These are phyloP conservation scores for Crenuchus spilurus DNA, from an alignment of 2,797 vertebrate species.

Conservation along the genomic window DNA sequence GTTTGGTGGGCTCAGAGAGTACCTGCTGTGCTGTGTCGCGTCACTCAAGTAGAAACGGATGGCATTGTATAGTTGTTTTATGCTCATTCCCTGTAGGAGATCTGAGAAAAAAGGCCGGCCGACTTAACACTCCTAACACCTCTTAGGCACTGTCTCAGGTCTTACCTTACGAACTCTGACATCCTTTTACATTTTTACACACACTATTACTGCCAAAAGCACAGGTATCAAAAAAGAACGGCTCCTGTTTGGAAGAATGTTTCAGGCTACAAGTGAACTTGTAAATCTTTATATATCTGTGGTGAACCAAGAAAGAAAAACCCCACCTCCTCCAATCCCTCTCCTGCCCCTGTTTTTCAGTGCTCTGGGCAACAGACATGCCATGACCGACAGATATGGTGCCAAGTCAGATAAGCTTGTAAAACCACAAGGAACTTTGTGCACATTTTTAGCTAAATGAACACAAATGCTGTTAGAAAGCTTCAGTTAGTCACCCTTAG, in stretches of 20 bases:
- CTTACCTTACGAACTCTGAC: conserved; percentile 35
- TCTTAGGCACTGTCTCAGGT: conserved; percentile 35
- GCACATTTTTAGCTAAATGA: conserved; percentile 78
- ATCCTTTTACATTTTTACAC: conserved; percentile 33
- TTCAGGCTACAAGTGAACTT: conserved; percentile 49
- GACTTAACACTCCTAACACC: conserved; percentile 36
- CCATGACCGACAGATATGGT: conserved; percentile 72
- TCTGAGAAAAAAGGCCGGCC: conserved; percentile 30
- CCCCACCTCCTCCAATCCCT: conserved; percentile 11
- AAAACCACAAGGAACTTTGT: conserved; percentile 77
- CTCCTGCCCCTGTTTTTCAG: conserved; percentile 58
- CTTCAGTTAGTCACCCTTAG: conserved; percentile 69
- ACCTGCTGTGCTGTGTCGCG: conserved; percentile 41
- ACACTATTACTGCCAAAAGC: conserved; percentile 32
- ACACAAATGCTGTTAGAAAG: conserved; percentile 77
- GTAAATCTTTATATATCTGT: conserved; percentile 46
- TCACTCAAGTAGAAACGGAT: conserved; percentile 34
- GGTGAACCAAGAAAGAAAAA: conserved; percentile 44
- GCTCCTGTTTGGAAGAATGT: conserved; percentile 45
- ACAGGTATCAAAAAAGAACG: conserved; percentile 30
- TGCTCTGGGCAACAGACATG: conserved; percentile 72
- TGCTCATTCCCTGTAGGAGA: conserved; percentile 40
- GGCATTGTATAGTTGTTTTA: conserved; percentile 48
- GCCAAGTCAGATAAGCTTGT: conserved; percentile 78
- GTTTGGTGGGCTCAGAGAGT: conserved; percentile 15